These are phyloP conservation scores for Arnoldichthys spilopterus DNA, from an alignment of 2,797 vertebrate genomes.

Conservation along the genomic window DNA sequence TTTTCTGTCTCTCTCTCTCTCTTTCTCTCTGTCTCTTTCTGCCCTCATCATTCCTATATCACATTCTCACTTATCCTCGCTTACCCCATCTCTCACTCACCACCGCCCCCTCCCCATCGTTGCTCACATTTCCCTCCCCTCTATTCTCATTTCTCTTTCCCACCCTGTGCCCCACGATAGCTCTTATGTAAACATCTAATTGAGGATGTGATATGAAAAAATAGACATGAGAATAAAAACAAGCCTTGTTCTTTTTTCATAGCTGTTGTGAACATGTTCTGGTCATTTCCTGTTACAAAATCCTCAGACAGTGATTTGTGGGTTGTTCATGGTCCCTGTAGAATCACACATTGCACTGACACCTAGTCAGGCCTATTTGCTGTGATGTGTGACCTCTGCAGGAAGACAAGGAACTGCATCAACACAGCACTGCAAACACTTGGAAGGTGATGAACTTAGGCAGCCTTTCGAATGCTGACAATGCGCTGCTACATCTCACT, in stretches of 20 bases:
- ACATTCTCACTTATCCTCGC: background rate
- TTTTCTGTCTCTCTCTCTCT: background rate
- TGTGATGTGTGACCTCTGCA: background rate
- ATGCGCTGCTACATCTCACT: background rate
- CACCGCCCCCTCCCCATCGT: background rate
- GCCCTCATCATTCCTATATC: background rate
- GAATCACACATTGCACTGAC: constrained; percentile 12
- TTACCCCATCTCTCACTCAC: background rate
- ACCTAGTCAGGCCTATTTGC: background rate
- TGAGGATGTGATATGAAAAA: constrained; percentile 51
- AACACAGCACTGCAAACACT: background rate
- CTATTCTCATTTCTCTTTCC: constrained; percentile 19
- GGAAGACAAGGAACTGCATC: background rate
- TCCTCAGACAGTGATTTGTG: constrained; percentile 31
- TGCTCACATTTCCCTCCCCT: background rate
- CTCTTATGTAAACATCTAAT: constrained; percentile 43
- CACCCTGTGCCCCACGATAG: constrained; percentile 20
- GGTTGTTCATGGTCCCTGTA: constrained; percentile 29
- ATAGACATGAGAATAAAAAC: constrained; percentile 13
- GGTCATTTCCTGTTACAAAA: constrained; percentile 25
- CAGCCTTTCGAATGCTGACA: background rate
- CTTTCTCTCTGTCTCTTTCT: constrained; percentile 16
- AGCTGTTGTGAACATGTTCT: constrained; percentile 11
- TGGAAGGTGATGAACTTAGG: background rate
- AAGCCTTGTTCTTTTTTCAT: background rate